Conservation (phyloP, 2,113 vertebrate genomes). For the Prinia subflava region DNA sequence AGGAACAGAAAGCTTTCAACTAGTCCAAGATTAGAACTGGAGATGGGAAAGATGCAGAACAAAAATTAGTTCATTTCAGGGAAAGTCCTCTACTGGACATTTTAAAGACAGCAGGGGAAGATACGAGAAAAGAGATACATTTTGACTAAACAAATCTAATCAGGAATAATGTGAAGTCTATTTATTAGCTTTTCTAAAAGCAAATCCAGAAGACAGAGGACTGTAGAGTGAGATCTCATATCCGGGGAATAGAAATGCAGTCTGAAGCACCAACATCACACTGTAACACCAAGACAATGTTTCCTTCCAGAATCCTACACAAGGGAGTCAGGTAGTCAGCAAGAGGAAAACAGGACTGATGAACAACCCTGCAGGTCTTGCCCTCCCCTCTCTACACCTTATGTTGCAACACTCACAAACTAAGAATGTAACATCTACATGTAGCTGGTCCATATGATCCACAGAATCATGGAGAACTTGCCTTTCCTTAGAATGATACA, state of each 20-base stretch:
- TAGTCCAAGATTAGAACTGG: neutral
- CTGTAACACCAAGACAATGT: neutral
- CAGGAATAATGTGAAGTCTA: neutral
- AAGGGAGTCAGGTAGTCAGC: neutral
- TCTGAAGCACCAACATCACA: neutral
- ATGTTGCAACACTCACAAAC: neutral
- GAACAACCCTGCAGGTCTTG: neutral
- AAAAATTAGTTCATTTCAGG: neutral
- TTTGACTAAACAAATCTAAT: neutral
- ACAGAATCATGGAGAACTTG: neutral
- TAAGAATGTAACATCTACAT: neutral
- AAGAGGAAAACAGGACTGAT: neutral
- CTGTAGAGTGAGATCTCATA: neutral
- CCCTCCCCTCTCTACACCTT: neutral
- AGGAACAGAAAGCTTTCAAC: neutral
- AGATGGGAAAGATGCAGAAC: neutral
- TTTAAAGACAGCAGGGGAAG: neutral
- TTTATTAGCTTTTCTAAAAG: neutral
- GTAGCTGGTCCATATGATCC: rapidly evolving
- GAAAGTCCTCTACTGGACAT: neutral
- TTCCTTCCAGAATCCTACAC: neutral
- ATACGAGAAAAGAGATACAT: neutral
- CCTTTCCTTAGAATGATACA: neutral
- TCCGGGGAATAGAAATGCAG: neutral
- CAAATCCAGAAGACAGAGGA: neutral